phyloP scores from a whole-genome alignment of 2,113 vertebrate genomes.

The Ophthalmotilapia sp. region DNA sequence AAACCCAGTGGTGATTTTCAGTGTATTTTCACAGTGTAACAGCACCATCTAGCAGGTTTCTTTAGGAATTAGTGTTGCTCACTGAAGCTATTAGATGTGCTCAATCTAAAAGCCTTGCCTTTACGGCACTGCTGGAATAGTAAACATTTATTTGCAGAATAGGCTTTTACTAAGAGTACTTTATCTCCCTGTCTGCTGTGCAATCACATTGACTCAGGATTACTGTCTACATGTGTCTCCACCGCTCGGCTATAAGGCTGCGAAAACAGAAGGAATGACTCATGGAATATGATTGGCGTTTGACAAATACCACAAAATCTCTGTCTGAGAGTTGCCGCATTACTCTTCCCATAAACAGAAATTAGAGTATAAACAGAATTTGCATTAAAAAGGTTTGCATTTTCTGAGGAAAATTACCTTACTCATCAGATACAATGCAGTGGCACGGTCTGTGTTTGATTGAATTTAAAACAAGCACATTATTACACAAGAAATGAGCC shows the following conservation, averaged over 20 bases:
- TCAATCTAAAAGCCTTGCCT: not conserved
- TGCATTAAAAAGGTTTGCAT: not conserved
- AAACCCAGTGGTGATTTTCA: not conserved
- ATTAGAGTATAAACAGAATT: conserved; percentile 1
- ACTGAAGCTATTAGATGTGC: not conserved
- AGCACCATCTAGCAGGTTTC: conserved; percentile 57
- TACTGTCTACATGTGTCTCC: conserved; percentile 23
- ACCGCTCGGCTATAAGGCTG: not conserved
- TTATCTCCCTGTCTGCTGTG: conserved; percentile 22
- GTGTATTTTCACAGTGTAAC: conserved; percentile 16
- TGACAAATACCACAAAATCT: conserved; percentile 3
- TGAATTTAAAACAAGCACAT: not conserved
- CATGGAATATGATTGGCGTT: conserved; percentile 16
- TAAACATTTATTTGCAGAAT: conserved; percentile 42
- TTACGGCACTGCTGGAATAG: not conserved
- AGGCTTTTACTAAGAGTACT: conserved; percentile 11
- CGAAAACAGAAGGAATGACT: not conserved
- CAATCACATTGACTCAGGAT: conserved; percentile 1
- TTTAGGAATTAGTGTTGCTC: not conserved
- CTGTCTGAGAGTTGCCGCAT: not conserved
- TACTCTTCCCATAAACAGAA: not conserved
- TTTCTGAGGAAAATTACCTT: not conserved
- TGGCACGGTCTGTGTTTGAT: not conserved
- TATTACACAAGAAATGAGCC: not conserved
- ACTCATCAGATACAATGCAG: not conserved